Conservation (phyloP, 2,888 invertebrate genomes). For the Drepana falcataria region DNA sequence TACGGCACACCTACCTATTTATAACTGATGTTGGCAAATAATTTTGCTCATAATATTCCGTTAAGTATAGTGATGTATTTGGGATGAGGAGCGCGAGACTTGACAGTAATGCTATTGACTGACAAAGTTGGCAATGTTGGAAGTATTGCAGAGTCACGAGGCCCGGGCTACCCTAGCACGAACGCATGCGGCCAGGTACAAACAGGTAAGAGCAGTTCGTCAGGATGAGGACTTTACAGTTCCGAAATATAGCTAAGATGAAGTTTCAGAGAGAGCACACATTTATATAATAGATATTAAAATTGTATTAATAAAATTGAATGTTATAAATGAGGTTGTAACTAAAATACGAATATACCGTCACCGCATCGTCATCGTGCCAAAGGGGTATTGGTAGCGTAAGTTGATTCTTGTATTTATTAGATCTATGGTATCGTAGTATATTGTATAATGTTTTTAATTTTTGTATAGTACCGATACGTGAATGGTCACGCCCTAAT, state of each 20-base stretch:
- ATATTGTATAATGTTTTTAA: constrained; percentile 75
- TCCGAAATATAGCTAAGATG: constrained; percentile 29
- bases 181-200: neutral
- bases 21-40: constrained; percentile 18
- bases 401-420: constrained; percentile 73
- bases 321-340: constrained; percentile 74
- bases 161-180: no score
- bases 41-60: constrained; percentile 24
- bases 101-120: constrained; percentile 6
- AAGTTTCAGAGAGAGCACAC: constrained; percentile 62
- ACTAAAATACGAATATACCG: constrained; percentile 67
- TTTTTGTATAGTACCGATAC: constrained; percentile 74
- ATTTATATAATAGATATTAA: constrained; percentile 60
- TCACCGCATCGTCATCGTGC: constrained; percentile 51
- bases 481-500: constrained; percentile 53
- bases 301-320: constrained; percentile 66
- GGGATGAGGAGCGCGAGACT: constrained; percentile 11
- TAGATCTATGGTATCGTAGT: constrained; percentile 72
- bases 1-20: constrained; percentile 17
- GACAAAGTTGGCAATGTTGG: constrained; percentile 5
- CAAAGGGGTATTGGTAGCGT: constrained; percentile 62
- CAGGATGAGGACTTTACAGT: constrained; percentile 4
- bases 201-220: neutral
- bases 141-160: no score
- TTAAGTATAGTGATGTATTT: constrained; percentile 18